A percentile compares a stretch with the other conserved stretches of the same genome.
These are phyloP conservation scores for Sebastes iracundus DNA, from an alignment of 2,797 vertebrate genomes.

Conservation along the genomic window DNA sequence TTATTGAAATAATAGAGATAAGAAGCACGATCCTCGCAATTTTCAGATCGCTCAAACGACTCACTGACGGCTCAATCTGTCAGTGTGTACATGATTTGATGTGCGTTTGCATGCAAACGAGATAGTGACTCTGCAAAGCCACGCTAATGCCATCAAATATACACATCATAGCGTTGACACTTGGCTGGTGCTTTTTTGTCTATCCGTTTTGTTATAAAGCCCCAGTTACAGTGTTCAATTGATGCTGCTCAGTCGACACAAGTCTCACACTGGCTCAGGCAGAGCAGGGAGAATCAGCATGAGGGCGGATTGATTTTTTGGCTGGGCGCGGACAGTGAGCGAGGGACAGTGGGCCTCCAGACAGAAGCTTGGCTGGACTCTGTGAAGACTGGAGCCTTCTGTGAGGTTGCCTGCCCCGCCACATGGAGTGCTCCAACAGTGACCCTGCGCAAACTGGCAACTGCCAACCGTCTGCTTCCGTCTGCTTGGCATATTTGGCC, in stretches of 20 bases:
- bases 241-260: conserved; percentile 74
- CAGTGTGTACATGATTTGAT: conserved; percentile 22
- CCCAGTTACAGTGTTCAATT: conserved; percentile 75
- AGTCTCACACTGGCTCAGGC: conserved; percentile 73
- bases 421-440: conserved; percentile 86
- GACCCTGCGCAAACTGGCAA: conserved; percentile 94
- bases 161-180: conserved; percentile 77
- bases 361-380: conserved; percentile 83
- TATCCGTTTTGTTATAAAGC: conserved; percentile 73
- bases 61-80: conserved; percentile 32
- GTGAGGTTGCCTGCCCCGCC: conserved; percentile 84
- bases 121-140: conserved; percentile 46
- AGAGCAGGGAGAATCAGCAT: conserved; percentile 72
- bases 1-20: conserved; percentile 18
- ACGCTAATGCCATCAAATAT: conserved; percentile 71
- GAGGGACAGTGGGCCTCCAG: conserved; percentile 74
- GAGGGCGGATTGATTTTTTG: conserved; percentile 78
- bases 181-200: conserved; percentile 72
- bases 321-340: conserved; percentile 71
- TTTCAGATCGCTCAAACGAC: conserved; percentile 10
- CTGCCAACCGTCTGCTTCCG: conserved; percentile 96
- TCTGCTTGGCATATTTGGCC: conserved; percentile 99
- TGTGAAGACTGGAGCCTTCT: conserved; percentile 81
- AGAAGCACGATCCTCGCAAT: conserved; percentile 14
- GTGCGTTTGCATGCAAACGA: conserved; percentile 32